Evolutionary conservation across 2,888 invertebrate species (phyloP), one percentile per base, ranked within the genome.

Genomic region (Dynastes grantii): DNA sequence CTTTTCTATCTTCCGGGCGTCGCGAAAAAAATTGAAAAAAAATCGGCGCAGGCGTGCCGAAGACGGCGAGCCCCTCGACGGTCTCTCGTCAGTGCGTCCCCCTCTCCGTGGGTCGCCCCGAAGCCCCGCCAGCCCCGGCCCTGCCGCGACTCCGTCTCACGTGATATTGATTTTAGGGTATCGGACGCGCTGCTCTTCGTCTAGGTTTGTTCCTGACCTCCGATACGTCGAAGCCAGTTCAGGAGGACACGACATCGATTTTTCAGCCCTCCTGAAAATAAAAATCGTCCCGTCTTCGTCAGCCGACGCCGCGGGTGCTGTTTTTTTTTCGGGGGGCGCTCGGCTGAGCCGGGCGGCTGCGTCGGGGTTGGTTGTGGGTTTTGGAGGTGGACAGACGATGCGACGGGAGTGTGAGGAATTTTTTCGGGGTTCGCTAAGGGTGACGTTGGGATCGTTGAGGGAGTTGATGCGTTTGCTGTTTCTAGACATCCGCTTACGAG

Each of bases 181-280:
- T 82, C 81, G 80, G 81, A 77, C 77, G 55, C 16, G 55, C 76
- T 78, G 55, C 76, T 78, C 80, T 79, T 77, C 79, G 68, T 75
- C 73, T 75, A 75, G 73, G 73, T 49, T 77, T 77, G 81, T 80
- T 83, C 87, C 88, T 87, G 88, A 88, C 88, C 88, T 88, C 85
- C 87, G 87, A 85, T 85, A 87, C 87, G 85, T 85, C 85, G 85
- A 84, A 85, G 83, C 85, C 85, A 85, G 85, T 87, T 87, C 87
- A 84, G 85, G 82, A 87, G 87, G 83, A 87, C 87, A 87, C 87
- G 32, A 37, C 87, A 85, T 86, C 85, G 86, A 85, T 85, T 85
- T 68, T 85, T 75, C 73, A 73, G 73, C 83, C 79, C 80, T 80
- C 82, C 79, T 81, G 81, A 75, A 58, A 75, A 75, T 75, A 75